A percentile compares a stretch with the other conserved stretches of the same genome.
These are phyloP conservation scores for Pecten maximus DNA, from an alignment of 2,888 invertebrate species.

Conservation along the genomic window DNA sequence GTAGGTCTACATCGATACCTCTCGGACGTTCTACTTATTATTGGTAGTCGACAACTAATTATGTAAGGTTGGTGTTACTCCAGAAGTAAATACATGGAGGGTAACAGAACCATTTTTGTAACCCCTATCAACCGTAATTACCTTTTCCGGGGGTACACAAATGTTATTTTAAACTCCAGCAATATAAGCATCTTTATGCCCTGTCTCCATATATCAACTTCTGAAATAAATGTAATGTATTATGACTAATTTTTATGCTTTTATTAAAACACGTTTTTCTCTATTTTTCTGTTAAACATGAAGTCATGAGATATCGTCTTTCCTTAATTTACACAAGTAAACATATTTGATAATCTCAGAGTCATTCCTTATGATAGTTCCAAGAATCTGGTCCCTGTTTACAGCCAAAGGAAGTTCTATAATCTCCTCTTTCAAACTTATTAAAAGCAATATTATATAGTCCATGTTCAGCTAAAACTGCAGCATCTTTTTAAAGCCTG, in stretches of 20 bases:
- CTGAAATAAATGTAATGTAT: background rate
- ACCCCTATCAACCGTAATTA: background rate
- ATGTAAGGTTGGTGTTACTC: background rate
- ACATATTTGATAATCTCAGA: background rate
- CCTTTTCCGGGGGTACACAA: background rate
- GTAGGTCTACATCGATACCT: too few relatives aligned
- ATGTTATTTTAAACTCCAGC: too few relatives aligned
- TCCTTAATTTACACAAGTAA: background rate
- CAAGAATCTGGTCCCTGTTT: background rate
- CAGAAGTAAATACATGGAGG: background rate
- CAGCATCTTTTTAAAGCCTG: too few relatives aligned
- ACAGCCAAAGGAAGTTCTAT: background rate
- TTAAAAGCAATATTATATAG: too few relatives aligned
- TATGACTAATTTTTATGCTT: slow-evolving; percentile 1
- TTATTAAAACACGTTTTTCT: background rate
- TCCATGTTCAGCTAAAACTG: too few relatives aligned
- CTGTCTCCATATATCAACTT: background rate
- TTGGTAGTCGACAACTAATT: background rate
- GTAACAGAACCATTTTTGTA: background rate
- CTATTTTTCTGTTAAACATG: background rate
- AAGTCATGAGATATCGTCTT: too few relatives aligned
- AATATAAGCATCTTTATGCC: too few relatives aligned
- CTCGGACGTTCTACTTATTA: too few relatives aligned
- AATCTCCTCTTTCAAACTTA: too few relatives aligned
- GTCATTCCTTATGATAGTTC: background rate